Conservation (phyloP, 2,888 invertebrate species). For the Hydrotaea cyrtoneurina region DNA sequence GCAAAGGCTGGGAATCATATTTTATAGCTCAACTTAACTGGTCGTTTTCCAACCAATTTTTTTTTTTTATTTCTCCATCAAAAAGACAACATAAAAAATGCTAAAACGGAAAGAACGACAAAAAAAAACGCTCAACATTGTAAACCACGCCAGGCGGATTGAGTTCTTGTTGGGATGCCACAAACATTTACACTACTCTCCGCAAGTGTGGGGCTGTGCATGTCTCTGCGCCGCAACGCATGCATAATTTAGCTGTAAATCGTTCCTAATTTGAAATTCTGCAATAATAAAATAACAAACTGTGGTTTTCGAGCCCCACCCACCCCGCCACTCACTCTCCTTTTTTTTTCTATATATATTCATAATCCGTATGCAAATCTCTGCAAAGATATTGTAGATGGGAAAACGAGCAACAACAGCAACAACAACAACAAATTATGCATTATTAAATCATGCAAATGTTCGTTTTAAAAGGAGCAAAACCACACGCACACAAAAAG, state of each 20-base stretch:
- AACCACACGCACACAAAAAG: not conserved
- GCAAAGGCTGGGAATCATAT: not conserved
- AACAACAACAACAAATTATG: constrained; percentile 56
- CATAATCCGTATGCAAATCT: constrained; percentile 43
- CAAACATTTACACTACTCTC: not conserved
- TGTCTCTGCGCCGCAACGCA: not conserved
- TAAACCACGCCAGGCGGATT: not conserved
- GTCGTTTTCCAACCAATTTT: constrained; percentile 5
- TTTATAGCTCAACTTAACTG: constrained; percentile 2
- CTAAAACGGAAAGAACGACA: not conserved
- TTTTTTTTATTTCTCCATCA: not conserved
- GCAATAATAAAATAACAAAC: constrained; percentile 32
- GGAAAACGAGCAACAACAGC: not conserved
- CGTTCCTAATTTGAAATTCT: constrained; percentile 36
- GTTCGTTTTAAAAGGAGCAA: not conserved
- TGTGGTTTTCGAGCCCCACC: not conserved
- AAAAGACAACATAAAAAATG: not conserved
- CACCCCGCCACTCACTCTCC: not conserved
- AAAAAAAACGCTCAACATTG: not conserved
- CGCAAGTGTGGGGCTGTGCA: not conserved
- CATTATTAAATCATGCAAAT: constrained; percentile 67
- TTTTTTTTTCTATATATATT: constrained; percentile 12
- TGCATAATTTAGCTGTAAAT: constrained; percentile 42
- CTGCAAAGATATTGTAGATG: not conserved
- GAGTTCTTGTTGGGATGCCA: not conserved